A percentile compares a stretch with the other conserved stretches of the same genome.
phyloP scores from a whole-genome alignment of 2,888 invertebrate species.

The Pinctada fucata region DNA sequence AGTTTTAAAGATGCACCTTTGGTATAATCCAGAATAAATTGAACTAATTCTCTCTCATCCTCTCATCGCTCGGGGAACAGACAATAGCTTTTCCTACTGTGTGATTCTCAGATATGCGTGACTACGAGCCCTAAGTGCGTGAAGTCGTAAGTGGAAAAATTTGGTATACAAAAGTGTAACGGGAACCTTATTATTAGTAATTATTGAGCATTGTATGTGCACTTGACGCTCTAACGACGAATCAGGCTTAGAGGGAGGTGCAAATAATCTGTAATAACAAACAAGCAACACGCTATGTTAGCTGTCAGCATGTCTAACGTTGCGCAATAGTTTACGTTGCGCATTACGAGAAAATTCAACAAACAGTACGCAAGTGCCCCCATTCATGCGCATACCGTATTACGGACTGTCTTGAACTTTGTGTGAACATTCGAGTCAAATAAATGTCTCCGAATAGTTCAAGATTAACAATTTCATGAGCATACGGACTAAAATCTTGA shows the following conservation, averaged over 20 bases:
- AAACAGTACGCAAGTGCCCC: no score
- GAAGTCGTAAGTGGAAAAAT: not conserved
- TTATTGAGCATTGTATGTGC: not conserved
- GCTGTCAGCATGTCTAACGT: not conserved
- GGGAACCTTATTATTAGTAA: not conserved
- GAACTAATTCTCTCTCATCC: conserved; percentile 2
- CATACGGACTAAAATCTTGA: no score
- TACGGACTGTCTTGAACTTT: no score
- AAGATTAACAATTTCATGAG: no score
- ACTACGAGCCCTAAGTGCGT: not conserved
- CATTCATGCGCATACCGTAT: no score
- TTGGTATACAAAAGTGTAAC: not conserved
- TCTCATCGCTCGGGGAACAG: not conserved
- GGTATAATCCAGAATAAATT: not conserved
- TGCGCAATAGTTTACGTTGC: not conserved
- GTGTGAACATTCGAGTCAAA: no score
- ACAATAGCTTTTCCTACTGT: not conserved
- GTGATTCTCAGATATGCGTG: not conserved
- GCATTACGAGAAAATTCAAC: not conserved
- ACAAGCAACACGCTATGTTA: not conserved
- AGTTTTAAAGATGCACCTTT: not conserved
- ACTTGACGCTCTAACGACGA: not conserved
- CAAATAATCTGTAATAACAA: not conserved
- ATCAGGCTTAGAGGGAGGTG: not conserved
- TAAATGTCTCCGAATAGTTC: no score